These are phyloP conservation scores for Brachylomia viminalis DNA, from an alignment of 2,888 invertebrate genomes.

Conservation along the genomic window DNA sequence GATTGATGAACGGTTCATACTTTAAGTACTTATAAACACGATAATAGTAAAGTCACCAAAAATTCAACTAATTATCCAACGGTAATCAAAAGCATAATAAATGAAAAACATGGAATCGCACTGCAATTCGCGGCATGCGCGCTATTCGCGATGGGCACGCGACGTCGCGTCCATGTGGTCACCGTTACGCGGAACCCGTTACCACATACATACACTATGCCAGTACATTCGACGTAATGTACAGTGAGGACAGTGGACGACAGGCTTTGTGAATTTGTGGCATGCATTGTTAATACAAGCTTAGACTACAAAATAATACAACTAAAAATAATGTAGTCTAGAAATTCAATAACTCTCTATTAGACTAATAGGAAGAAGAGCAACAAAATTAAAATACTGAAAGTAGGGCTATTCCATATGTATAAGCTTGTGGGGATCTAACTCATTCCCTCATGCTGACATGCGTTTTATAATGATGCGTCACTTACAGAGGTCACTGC, in stretches of 20 bases:
- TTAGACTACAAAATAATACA: neutral
- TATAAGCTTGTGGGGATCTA: neutral
- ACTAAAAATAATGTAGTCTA: neutral
- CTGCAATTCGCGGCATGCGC: conserved; percentile 51
- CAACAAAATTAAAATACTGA: neutral
- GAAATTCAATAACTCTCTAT: neutral
- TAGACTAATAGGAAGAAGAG: neutral
- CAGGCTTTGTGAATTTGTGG: neutral
- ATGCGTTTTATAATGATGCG: neutral
- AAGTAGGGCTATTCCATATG: neutral
- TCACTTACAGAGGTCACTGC: neutral
- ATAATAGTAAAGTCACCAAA: conserved; percentile 9
- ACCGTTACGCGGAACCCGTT: conserved; percentile 68
- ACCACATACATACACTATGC: conserved; percentile 34
- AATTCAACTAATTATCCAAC: conserved; percentile 14
- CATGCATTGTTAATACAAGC: neutral
- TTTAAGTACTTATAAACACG: neutral
- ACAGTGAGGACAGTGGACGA: neutral
- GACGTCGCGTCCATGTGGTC: conserved; percentile 48
- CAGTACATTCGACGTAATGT: conserved; percentile 36
- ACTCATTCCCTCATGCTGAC: neutral
- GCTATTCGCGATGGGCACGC: conserved; percentile 46
- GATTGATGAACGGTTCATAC: neutral
- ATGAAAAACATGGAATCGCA: conserved; percentile 41
- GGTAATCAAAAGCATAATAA: conserved; percentile 38